A percentile compares a stretch with the other conserved stretches of the same genome.
phyloP scores from a whole-genome alignment of 2,888 invertebrate species.

The Idaea dimidiata region DNA sequence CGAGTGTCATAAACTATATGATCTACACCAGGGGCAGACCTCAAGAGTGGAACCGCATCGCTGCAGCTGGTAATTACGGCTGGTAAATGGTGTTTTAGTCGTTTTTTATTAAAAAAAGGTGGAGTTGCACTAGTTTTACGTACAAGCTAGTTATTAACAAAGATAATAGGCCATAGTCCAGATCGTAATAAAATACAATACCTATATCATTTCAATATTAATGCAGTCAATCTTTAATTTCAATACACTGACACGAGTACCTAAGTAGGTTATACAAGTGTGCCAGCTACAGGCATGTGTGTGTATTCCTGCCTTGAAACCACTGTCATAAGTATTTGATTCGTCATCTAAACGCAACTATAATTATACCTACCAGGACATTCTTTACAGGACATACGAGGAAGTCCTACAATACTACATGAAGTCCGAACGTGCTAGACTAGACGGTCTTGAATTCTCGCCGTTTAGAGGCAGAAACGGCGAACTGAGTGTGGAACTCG shows the following conservation, averaged over 20 bases:
- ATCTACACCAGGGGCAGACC: constrained; percentile 89
- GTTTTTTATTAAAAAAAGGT: neutral
- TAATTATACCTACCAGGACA: constrained; percentile 2
- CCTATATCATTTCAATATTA: too few relatives aligned
- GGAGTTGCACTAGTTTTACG: too few relatives aligned
- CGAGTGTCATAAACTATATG: constrained; percentile 91
- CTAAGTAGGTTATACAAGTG: neutral
- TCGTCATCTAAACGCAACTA: constrained; percentile 2
- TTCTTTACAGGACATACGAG: constrained; percentile 77
- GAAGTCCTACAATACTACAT: constrained; percentile 81
- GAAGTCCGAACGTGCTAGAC: constrained; percentile 76
- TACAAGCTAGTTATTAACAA: too few relatives aligned
- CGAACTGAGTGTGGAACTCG: constrained; percentile 80
- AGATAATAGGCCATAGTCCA: too few relatives aligned
- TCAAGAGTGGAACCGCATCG: constrained; percentile 86
- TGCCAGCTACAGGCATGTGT: too few relatives aligned
- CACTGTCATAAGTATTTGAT: neutral
- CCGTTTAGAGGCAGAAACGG: constrained; percentile 80
- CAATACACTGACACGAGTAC: too few relatives aligned
- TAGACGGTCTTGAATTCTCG: constrained; percentile 60
- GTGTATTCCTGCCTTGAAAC: too few relatives aligned
- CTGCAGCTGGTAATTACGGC: constrained; percentile 83
- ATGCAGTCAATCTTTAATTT: too few relatives aligned
- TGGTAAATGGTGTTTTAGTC: constrained; percentile 68
- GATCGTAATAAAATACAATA: too few relatives aligned